A percentile compares a stretch with the other conserved stretches of the same genome.
These are phyloP conservation scores for Eristalinus sepulchralis DNA, from an alignment of 2,888 invertebrate genomes.

Conservation along the genomic window DNA sequence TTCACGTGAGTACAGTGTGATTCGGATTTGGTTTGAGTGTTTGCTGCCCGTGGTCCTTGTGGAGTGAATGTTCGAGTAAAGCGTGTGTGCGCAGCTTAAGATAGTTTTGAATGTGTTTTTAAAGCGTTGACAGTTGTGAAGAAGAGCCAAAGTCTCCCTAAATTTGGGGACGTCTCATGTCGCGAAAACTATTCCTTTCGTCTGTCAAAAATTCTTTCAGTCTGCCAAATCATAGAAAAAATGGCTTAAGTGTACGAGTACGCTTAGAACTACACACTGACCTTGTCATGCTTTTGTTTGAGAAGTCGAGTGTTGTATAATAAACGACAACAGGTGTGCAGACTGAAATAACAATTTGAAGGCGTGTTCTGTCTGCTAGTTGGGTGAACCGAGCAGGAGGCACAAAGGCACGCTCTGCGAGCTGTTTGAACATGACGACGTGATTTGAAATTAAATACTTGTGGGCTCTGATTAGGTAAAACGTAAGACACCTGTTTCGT, in stretches of 20 bases:
- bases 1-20: slow-evolving; percentile 39
- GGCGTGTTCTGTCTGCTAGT: background rate
- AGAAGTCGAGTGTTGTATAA: background rate
- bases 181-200: no score
- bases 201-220: background rate
- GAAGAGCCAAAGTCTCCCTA: no score
- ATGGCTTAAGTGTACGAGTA: background rate
- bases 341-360: background rate
- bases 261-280: background rate
- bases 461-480: background rate
- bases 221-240: background rate
- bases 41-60: background rate
- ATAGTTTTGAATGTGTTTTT: background rate
- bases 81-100: background rate
- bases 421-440: background rate
- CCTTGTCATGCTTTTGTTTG: background rate
- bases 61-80: background rate
- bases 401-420: background rate
- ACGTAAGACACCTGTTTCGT: background rate
- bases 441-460: background rate
- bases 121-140: background rate
- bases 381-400: background rate
- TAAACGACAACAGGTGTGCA: background rate
- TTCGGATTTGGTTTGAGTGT: background rate
- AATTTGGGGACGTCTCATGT: no score